A percentile compares a stretch with the other conserved stretches of the same genome.
Evolutionary conservation across 2,113 vertebrate species (phyloP).

Genomic region (Cololabis saira): DNA sequence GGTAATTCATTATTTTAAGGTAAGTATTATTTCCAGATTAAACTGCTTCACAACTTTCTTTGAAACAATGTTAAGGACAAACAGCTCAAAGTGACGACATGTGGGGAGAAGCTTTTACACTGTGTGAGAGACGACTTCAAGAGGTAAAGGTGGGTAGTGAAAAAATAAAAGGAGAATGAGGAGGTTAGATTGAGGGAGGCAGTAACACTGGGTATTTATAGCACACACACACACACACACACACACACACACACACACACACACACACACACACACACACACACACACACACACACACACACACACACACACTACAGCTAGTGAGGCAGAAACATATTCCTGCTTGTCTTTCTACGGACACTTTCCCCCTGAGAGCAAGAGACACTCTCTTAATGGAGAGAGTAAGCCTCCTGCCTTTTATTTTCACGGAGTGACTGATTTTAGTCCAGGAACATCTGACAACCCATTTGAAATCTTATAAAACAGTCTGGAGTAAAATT

Average conservation of each 20-base stretch:
- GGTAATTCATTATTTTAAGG: too few relatives aligned
- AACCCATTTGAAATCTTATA: constrained; percentile 11
- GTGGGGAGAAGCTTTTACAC: not conserved
- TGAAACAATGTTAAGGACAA: too few relatives aligned
- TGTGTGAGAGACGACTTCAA: not conserved
- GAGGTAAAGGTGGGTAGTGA: constrained; percentile 18
- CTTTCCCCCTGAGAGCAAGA: constrained; percentile 50
- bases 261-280: constrained; percentile 26
- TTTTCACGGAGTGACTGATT: constrained; percentile 15
- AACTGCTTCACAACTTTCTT: too few relatives aligned
- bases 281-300: constrained; percentile 26
- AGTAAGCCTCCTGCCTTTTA: constrained; percentile 28
- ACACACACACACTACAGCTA: constrained; percentile 36
- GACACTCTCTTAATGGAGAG: constrained; percentile 47
- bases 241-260: constrained; percentile 26
- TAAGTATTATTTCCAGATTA: too few relatives aligned
- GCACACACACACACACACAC: constrained; percentile 29
- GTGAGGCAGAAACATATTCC: constrained; percentile 65
- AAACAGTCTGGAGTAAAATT: constrained; percentile 1
- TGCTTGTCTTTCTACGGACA: constrained; percentile 58
- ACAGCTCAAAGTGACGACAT: too few relatives aligned
- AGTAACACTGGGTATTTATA: constrained; percentile 74
- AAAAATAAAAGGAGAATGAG: constrained; percentile 24
- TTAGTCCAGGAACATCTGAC: constrained; percentile 11
- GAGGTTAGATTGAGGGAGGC: constrained; percentile 29